Base-by-base conservation (phyloP, 2,888 invertebrate species). In the Sycophila texana region DNA sequence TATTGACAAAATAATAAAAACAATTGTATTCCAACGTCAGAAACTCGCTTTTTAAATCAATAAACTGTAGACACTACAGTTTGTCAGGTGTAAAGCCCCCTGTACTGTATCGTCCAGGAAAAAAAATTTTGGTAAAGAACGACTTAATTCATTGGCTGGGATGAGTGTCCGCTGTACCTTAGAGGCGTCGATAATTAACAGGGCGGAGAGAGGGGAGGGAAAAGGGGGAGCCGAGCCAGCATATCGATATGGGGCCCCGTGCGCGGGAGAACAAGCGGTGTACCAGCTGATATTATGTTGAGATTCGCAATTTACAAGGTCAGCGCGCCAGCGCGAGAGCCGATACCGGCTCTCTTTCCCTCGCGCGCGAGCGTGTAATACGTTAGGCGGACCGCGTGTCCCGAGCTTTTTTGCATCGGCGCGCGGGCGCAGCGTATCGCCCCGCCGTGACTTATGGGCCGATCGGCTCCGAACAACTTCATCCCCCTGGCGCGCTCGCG, bases 241-340 rank as follows among this genome's bases (percentile, higher is more conserved):
- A 13, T 55, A 12, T 10, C 10, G 13, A 20, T 68, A 26, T 3
- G 51, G 7, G 16, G 16, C 16, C 30, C 55, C 66, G 79, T 57
- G 77, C 77, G 75, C 68, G 58, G 80, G 77, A n/a, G 53, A 73
- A 70, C 73, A 76, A 73, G 78, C 78, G 53, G 78, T 18, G 47
- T 82, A 83, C 81, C 83, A 77, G 68, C 83, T 74, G 84, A 84
- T 84, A 85, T 85, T 83, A 83, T 83, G 83, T 83, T 65, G 82
- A 82, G 84, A 85, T 85, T 84, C 82, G 84, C 81, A 77, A 82
- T 81, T 82, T 83, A 84, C 84, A 84, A 82, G 83, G 79, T 73
- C 84, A 80, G 81, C 63, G 70, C 18, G 65, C 47, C 14, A 4
- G 53, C 22, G 71, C n/a, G 66, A 53, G 60, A 74, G 18, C 57